Percentiles rank a stretch among this genome's conserved stretches.
phyloP scores from a whole-genome alignment of 2,113 vertebrate species.

The Atlantisia rogersi region DNA sequence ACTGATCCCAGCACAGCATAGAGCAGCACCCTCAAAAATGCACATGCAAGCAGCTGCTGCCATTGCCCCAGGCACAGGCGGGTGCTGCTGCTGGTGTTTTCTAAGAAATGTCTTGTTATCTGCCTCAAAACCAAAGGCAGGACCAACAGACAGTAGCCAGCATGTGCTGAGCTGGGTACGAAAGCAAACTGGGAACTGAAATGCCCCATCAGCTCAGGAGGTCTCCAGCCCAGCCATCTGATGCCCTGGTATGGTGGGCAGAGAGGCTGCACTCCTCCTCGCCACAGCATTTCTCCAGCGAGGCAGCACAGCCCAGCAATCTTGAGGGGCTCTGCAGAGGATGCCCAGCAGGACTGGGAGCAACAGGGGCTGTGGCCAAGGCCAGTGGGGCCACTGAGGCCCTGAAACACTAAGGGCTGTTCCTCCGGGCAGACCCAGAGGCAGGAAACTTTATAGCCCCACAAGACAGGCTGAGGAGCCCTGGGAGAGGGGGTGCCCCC shows the following conservation, averaged over 20 bases:
- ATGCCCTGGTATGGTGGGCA: fast-evolving
- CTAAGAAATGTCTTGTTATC: not conserved
- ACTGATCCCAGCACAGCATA: not conserved
- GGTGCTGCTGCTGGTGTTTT: not conserved
- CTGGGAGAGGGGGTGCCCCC: not conserved
- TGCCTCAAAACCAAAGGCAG: not conserved
- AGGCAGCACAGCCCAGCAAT: not conserved
- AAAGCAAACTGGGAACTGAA: not conserved
- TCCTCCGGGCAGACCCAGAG: not conserved
- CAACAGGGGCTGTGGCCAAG: fast-evolving
- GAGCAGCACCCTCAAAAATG: not conserved
- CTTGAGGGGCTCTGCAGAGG: fast-evolving
- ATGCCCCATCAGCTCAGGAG: not conserved
- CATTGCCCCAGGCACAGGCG: not conserved
- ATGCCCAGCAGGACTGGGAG: not conserved
- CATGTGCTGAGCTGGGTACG: not conserved
- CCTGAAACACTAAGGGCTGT: not conserved
- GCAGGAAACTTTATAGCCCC: not conserved
- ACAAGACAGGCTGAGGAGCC: not conserved
- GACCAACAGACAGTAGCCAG: not conserved
- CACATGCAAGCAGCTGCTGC: not conserved
- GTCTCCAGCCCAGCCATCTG: not conserved
- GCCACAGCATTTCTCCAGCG: not conserved
- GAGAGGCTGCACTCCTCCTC: not conserved
- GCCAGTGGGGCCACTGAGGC: fast-evolving